Evolutionary conservation across 2,113 vertebrate species (phyloP).

Genomic region (Tetraodon nigroviridis): DNA sequence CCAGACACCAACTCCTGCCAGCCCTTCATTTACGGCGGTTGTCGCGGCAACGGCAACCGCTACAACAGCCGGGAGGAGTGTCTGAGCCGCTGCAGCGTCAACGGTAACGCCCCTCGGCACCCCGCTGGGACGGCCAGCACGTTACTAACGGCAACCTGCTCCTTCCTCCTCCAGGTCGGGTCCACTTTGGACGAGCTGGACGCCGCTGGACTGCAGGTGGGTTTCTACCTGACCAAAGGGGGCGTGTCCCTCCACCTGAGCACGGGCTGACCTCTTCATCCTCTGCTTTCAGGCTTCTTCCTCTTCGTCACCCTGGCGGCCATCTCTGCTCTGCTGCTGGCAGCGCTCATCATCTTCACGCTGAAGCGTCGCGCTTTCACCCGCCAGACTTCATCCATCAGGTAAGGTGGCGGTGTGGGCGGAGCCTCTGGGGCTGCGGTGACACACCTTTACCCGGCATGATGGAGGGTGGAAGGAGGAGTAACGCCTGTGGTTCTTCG

Average conservation of each 20-base stretch:
- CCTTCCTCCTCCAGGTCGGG: neutral
- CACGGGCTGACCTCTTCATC: neutral
- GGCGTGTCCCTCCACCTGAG: too few relatives aligned
- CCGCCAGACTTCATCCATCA: neutral
- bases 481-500: neutral
- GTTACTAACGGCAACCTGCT: too few relatives aligned
- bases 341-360: slow-evolving; percentile 48
- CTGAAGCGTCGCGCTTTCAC: slow-evolving; percentile 34
- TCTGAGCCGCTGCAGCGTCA: slow-evolving; percentile 43
- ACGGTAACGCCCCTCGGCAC: too few relatives aligned
- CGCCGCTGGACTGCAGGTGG: slow-evolving; percentile 63
- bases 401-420: slow-evolving; percentile 24
- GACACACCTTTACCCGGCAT: neutral
- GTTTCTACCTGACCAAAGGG: neutral
- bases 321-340: slow-evolving; percentile 59
- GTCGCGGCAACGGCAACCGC: slow-evolving; percentile 66
- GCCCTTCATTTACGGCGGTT: slow-evolving; percentile 67
- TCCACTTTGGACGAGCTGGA: neutral
- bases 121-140: too few relatives aligned
- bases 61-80: slow-evolving; percentile 54
- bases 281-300: slow-evolving; percentile 57
- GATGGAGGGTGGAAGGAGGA: neutral
- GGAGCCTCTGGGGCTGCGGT: neutral
- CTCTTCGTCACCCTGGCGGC: slow-evolving; percentile 59
- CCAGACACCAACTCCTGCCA: slow-evolving; percentile 33